phyloP scores from a whole-genome alignment of 2,888 invertebrate genomes.

The Drosophila borealis region DNA sequence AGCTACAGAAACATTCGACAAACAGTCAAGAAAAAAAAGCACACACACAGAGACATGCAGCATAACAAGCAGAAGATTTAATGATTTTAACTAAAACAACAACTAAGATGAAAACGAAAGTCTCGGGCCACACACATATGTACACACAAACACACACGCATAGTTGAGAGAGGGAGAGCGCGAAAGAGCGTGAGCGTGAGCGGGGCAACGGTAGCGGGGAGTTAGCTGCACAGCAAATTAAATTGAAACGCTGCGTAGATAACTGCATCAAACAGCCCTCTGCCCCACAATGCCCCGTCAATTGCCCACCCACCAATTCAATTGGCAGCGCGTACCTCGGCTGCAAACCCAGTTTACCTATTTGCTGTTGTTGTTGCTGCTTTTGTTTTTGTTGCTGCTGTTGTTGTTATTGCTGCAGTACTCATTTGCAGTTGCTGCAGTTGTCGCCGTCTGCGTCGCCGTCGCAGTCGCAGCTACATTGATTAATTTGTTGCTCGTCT shows the following conservation, averaged over 20 bases:
- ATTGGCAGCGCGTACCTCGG: constrained; percentile 14
- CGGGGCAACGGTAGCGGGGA: neutral
- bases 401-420: constrained; percentile 12
- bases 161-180: neutral
- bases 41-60: constrained; percentile 12
- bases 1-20: constrained; percentile 28
- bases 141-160: neutral
- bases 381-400: neutral
- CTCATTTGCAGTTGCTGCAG: constrained; percentile 13
- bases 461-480: constrained; percentile 48
- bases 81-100: constrained; percentile 60
- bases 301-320: constrained; percentile 5
- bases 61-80: constrained; percentile 39
- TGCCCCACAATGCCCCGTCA: neutral
- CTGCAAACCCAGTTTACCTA: constrained; percentile 17
- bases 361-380: constrained; percentile 5
- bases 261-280: constrained; percentile 4
- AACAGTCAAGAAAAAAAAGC: neutral
- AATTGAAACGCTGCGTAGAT: constrained; percentile 43
- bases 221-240: constrained; percentile 46
- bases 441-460: constrained; percentile 21
- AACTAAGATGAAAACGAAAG: constrained; percentile 52
- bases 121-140: constrained; percentile 42
- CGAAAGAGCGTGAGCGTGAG: neutral
- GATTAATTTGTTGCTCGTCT: constrained; percentile 61